Conservation (phyloP, 2,113 vertebrate species). For the Ammodramus savannarum region DNA sequence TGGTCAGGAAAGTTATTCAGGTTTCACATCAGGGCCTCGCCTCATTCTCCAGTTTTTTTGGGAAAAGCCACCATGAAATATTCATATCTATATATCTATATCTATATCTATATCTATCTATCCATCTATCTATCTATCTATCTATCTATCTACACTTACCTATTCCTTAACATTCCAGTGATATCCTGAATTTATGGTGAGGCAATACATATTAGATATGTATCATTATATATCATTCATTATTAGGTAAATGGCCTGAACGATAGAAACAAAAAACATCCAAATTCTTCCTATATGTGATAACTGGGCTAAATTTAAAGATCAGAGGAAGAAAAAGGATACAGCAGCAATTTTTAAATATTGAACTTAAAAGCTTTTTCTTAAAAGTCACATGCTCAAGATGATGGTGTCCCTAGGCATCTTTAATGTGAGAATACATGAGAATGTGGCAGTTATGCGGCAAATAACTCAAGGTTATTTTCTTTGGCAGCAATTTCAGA, state of each 20-base stretch:
- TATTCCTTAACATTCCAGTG: background rate
- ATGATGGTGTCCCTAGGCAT: constrained; percentile 4
- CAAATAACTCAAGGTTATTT: constrained; percentile 54
- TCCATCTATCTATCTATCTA: background rate
- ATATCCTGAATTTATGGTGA: background rate
- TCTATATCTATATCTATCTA: too few relatives aligned
- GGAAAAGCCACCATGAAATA: background rate
- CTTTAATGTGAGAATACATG: too few relatives aligned
- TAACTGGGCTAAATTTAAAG: constrained; percentile 1
- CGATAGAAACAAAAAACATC: background rate
- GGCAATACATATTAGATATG: background rate
- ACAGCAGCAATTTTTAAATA: constrained; percentile 15
- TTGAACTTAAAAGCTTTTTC: background rate
- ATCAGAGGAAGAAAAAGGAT: background rate
- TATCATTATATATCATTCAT: background rate
- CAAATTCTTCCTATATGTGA: background rate
- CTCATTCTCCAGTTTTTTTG: background rate
- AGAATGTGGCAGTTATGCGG: constrained; percentile 39
- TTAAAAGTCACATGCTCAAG: background rate
- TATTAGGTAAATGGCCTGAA: background rate
- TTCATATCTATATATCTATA: too few relatives aligned
- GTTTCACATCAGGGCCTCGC: background rate
- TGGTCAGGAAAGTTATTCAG: background rate
- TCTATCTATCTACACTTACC: too few relatives aligned
- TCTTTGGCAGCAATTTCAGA: constrained; percentile 51